phyloP scores from a whole-genome alignment of 1,140 invertebrate species.

The Hylaeus anthracinus region DNA sequence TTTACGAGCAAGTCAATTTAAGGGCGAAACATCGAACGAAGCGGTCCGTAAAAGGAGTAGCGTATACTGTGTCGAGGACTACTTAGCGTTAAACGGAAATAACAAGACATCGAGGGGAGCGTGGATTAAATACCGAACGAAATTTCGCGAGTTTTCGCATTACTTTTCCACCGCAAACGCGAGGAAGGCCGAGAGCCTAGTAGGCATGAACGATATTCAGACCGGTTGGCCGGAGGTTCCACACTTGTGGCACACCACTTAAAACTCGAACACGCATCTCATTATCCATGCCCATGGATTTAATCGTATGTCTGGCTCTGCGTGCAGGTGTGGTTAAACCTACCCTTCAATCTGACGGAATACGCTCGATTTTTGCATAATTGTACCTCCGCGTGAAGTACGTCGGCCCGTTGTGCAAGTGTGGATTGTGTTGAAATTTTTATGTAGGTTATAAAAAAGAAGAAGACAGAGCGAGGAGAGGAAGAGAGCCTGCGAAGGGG shows the following conservation, averaged over 20 bases:
- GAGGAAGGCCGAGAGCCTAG: not conserved
- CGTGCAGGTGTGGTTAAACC: conserved; percentile 71
- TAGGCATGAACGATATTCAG: conserved; percentile 24
- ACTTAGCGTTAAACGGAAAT: conserved; percentile 8
- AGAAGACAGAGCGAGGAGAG: not conserved
- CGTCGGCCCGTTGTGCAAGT: conserved; percentile 15
- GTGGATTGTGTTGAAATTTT: conserved; percentile 20
- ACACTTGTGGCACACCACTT: conserved; percentile 52
- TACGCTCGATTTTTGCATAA: conserved; percentile 75
- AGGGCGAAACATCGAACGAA: not conserved
- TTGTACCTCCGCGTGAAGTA: conserved; percentile 64
- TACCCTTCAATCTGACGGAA: conserved; percentile 77
- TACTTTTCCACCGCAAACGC: not conserved
- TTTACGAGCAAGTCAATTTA: too few species aligned
- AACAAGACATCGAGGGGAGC: not conserved
- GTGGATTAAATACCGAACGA: not conserved
- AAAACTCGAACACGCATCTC: conserved; percentile 65
- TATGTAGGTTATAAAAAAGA: not conserved
- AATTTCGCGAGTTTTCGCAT: conserved; percentile 20
- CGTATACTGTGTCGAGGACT: not conserved
- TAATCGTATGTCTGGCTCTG: conserved; percentile 64
- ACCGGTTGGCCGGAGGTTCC: conserved; percentile 43
- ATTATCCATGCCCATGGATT: conserved; percentile 62
- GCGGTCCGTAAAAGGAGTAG: not conserved
- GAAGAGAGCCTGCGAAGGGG: too few species aligned